Conservation (phyloP, 2,113 vertebrate species). For the Sinocyclocheilus maitianheensis region DNA sequence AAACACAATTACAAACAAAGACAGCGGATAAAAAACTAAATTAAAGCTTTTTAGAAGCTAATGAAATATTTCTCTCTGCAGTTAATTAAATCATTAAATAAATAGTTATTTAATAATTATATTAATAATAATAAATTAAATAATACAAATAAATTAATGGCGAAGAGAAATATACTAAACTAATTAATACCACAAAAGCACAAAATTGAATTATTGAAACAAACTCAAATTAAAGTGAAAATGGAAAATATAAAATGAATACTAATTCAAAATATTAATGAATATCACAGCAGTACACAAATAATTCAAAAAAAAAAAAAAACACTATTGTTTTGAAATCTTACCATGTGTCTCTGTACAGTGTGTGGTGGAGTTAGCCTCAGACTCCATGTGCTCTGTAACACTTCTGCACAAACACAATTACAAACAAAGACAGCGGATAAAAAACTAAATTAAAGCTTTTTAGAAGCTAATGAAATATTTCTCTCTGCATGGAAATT, state of each 20-base stretch:
- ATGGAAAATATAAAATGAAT: not conserved
- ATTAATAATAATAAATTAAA: not conserved
- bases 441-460: not conserved
- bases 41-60: not conserved
- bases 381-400: slow-evolving; percentile 66
- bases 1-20: not conserved
- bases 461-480: not conserved
- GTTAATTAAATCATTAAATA: not conserved
- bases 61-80: not conserved
- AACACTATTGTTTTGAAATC: not conserved
- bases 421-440: not conserved
- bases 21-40: not conserved
- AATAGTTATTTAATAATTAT: not conserved
- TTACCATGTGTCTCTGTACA: slow-evolving; percentile 70
- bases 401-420: slow-evolving; percentile 54
- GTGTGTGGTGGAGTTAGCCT: slow-evolving; percentile 73
- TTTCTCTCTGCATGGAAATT: not conserved
- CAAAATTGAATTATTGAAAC: not conserved
- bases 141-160: not conserved
- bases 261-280: not conserved
- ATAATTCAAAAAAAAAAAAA: not conserved
- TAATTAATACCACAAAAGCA: not conserved
- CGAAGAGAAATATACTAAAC: not conserved
- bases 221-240: not conserved
- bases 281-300: not conserved